These are phyloP conservation scores for Pseudomugil gertrudae DNA, from an alignment of 2,797 vertebrate genomes.

Conservation along the genomic window DNA sequence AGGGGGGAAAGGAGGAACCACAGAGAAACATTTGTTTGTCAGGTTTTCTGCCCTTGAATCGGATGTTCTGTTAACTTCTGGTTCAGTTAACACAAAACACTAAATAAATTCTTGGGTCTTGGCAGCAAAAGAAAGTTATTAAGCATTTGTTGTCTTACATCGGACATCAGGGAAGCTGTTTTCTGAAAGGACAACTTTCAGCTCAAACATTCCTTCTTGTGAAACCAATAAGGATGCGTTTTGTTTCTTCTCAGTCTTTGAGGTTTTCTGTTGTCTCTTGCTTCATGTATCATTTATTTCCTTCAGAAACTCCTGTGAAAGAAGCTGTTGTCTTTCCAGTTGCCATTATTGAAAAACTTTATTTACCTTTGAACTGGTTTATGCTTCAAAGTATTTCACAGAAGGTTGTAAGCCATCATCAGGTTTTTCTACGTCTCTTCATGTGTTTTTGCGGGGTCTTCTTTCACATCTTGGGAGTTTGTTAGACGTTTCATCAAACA, in stretches of 20 bases:
- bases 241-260: not conserved
- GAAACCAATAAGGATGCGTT: not conserved
- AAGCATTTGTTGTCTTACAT: not conserved
- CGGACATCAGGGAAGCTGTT: no score
- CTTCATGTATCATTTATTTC: not conserved
- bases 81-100: not conserved
- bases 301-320: not conserved
- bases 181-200: not conserved
- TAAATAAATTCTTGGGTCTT: not conserved
- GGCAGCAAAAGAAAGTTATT: not conserved
- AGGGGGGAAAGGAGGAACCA: conserved; percentile 1
- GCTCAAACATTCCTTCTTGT: not conserved
- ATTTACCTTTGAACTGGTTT: not conserved
- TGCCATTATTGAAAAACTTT: no score
- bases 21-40: not conserved
- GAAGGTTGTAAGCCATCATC: not conserved
- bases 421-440: no score
- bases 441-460: not conserved
- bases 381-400: not conserved
- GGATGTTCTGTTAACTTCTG: not conserved
- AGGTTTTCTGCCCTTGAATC: not conserved
- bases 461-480: not conserved
- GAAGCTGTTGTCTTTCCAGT: not conserved
- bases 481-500: not conserved
- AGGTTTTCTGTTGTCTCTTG: not conserved